These are phyloP conservation scores for Dilophus febrilis DNA, from an alignment of 2,888 invertebrate species.

Conservation along the genomic window DNA sequence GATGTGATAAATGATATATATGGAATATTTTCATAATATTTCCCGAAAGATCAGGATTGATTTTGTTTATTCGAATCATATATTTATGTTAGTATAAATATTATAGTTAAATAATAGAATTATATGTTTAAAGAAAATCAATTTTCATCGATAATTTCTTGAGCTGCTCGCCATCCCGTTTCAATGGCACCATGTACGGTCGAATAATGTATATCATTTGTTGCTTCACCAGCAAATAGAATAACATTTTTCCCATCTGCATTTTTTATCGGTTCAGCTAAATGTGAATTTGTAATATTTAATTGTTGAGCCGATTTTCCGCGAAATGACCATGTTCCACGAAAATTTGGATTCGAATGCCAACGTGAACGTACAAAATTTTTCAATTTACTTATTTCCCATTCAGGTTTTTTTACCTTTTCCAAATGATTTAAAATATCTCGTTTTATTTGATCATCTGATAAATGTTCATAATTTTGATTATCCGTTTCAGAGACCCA, in stretches of 20 bases:
- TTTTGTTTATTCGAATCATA: not conserved
- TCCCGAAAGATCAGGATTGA: no score
- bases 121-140: no score
- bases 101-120: no score
- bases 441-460: no score
- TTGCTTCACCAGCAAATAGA: conserved; percentile 52
- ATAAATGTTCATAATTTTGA: no score
- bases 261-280: conserved; percentile 35
- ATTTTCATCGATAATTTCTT: conserved; percentile 26
- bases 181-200: conserved; percentile 59
- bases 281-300: conserved; percentile 33
- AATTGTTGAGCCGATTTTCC: conserved; percentile 37
- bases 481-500: conserved; percentile 43
- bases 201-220: conserved; percentile 43
- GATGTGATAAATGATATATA: no score
- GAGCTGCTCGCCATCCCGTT: conserved; percentile 53
- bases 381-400: no score
- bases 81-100: not conserved
- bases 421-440: not conserved
- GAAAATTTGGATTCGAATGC: conserved; percentile 39
- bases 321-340: conserved; percentile 49
- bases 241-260: conserved; percentile 33
- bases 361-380: conserved; percentile 38
- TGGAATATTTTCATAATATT: no score
- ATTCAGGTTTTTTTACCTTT: not conserved